phyloP scores from a whole-genome alignment of 2,888 invertebrate genomes.

The Drosophila quinaria region DNA sequence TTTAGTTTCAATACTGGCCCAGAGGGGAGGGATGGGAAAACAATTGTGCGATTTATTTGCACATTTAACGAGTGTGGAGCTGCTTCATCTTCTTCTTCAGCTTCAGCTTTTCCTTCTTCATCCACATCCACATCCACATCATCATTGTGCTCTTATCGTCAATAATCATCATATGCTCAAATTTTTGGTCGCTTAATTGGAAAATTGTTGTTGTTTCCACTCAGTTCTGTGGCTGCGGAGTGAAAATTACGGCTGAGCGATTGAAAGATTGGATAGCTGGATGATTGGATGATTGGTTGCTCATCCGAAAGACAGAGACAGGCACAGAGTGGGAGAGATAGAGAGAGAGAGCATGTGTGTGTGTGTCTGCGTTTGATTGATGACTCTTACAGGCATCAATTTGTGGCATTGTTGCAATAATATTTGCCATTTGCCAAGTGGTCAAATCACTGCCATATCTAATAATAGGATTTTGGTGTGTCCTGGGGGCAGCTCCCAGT shows the following conservation, averaged over 20 bases:
- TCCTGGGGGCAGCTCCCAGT: not conserved
- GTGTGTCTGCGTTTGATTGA: conserved; percentile 74
- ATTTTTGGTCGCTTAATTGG: conserved; percentile 85
- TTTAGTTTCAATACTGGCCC: conserved; percentile 72
- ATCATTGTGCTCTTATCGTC: conserved; percentile 68
- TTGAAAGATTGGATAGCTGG: conserved; percentile 61
- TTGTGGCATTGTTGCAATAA: conserved; percentile 81
- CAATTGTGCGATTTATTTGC: conserved; percentile 81
- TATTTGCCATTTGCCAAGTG: conserved; percentile 62
- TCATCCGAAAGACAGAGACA: conserved; percentile 10
- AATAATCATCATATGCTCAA: conserved; percentile 84
- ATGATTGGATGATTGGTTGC: conserved; percentile 74
- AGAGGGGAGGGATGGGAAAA: conserved; percentile 18
- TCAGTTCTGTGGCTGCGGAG: conserved; percentile 53
- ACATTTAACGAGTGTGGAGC: conserved; percentile 66
- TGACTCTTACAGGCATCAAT: conserved; percentile 68
- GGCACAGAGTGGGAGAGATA: conserved; percentile 15
- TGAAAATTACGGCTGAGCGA: conserved; percentile 72
- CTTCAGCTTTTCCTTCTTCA: not conserved
- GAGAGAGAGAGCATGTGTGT: conserved; percentile 34
- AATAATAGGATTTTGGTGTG: conserved; percentile 5
- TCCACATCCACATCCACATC: conserved; percentile 12
- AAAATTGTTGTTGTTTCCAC: conserved; percentile 82
- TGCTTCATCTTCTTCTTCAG: conserved; percentile 20
- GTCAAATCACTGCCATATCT: conserved; percentile 9